Evolutionary conservation across 2,113 vertebrate species (phyloP).

Genomic region (Syngnathus typhle): DNA sequence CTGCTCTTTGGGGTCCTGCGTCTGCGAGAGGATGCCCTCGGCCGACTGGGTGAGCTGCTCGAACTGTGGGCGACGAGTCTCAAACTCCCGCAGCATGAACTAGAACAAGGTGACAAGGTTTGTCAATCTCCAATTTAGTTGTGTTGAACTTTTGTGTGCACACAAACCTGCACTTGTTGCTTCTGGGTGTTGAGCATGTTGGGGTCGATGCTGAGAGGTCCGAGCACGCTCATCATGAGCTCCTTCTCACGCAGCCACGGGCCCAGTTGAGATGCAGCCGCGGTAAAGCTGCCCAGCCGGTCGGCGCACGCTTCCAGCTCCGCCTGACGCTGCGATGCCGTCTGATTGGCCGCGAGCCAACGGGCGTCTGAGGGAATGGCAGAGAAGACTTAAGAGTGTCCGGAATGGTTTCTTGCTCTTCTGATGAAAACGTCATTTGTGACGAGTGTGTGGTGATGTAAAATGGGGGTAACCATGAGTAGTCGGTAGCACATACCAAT

Average conservation of each 20-base stretch:
- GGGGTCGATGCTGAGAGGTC: slow-evolving; percentile 93
- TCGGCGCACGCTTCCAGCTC: slow-evolving; percentile 88
- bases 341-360: slow-evolving; percentile 84
- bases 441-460: not conserved
- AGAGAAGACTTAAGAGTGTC: not conserved
- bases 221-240: slow-evolving; percentile 97
- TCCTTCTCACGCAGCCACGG: slow-evolving; percentile 97
- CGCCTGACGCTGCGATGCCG: slow-evolving; percentile 79
- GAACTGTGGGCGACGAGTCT: slow-evolving; percentile 85
- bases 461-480: not conserved
- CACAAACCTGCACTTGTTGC: slow-evolving; percentile 89
- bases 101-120: slow-evolving; percentile 39
- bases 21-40: slow-evolving; percentile 81
- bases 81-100: slow-evolving; percentile 99
- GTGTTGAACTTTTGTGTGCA: too few species aligned
- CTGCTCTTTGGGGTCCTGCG: slow-evolving; percentile 74
- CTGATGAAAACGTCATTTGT: not conserved
- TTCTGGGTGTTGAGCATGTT: slow-evolving; percentile 97
- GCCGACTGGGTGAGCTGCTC: slow-evolving; percentile 89
- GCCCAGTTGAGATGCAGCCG: slow-evolving; percentile 82
- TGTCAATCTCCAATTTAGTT: not conserved
- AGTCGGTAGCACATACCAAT: slow-evolving; percentile 76
- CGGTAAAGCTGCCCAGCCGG: slow-evolving; percentile 83
- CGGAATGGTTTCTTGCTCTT: not conserved
- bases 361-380: slow-evolving; percentile 71